Conservation (phyloP, 2,888 invertebrate species). For the Chrysolina americana region DNA sequence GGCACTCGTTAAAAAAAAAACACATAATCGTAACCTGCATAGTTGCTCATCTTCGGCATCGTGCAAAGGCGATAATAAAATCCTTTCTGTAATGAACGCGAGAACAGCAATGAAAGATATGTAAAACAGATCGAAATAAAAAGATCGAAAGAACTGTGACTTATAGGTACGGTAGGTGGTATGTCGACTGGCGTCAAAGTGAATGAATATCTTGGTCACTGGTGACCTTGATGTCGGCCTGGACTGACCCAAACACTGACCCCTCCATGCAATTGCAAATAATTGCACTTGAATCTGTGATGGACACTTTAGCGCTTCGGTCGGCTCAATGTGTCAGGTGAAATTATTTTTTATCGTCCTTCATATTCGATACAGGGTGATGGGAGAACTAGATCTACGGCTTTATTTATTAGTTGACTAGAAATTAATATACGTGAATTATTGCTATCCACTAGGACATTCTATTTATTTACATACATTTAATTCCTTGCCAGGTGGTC, state of each 20-base stretch:
- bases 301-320: slow-evolving; percentile 39
- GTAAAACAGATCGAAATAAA: slow-evolving; percentile 38
- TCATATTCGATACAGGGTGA: neutral
- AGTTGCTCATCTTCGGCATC: slow-evolving; percentile 32
- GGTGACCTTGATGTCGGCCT: slow-evolving; percentile 66
- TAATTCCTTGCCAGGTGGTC: too few relatives aligned
- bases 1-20: neutral
- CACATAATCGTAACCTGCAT: neutral
- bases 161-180: slow-evolving; percentile 40
- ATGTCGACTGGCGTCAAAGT: slow-evolving; percentile 21
- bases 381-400: neutral
- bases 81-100: slow-evolving; percentile 35
- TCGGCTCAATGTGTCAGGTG: slow-evolving; percentile 41
- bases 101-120: slow-evolving; percentile 31
- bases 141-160: slow-evolving; percentile 37
- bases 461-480: too few relatives aligned
- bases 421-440: too few relatives aligned
- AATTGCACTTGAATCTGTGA: slow-evolving; percentile 63
- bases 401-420: too few relatives aligned
- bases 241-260: slow-evolving; percentile 68
- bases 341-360: slow-evolving; percentile 16
- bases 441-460: too few relatives aligned
- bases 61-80: slow-evolving; percentile 35
- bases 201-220: slow-evolving; percentile 53
- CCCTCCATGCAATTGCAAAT: slow-evolving; percentile 66